These are phyloP conservation scores for Palythoa grandiflora DNA, from an alignment of 92 coral and sea anemone genomes.

Conservation along the genomic window DNA sequence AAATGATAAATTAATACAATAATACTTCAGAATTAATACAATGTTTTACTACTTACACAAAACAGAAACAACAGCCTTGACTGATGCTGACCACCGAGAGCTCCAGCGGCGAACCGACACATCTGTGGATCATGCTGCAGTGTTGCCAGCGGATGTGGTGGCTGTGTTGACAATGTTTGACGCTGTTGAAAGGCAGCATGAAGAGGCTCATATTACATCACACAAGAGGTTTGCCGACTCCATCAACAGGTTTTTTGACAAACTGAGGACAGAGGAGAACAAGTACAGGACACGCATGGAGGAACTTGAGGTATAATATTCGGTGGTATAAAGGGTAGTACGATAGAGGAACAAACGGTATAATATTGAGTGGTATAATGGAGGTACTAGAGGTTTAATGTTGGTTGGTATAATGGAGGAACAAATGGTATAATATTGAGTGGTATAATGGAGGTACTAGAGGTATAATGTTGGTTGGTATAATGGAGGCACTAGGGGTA, in stretches of 20 bases:
- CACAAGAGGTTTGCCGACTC: constrained; percentile 91
- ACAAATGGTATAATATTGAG: no score
- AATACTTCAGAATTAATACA: no score
- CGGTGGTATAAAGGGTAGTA: background rate
- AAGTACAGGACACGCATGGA: constrained; percentile 96
- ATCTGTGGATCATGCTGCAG: constrained; percentile 94
- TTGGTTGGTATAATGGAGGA: no score
- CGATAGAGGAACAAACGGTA: no score
- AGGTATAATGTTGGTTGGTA: no score
- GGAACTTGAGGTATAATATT: constrained; percentile 85
- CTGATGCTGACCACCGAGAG: constrained; percentile 98
- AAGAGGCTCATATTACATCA: constrained; percentile 80
- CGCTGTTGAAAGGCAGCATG: constrained; percentile 77
- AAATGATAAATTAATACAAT: no score
- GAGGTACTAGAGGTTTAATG: no score
- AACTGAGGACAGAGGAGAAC: constrained; percentile 90
- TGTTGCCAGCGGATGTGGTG: constrained; percentile 88
- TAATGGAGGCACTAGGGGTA: no score
- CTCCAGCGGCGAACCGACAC: constrained; percentile 94
- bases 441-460: no score
- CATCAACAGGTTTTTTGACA: constrained; percentile 93
- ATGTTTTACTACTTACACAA: background rate
- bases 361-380: no score
- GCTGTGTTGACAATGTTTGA: constrained; percentile 93
- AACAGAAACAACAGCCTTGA: constrained; percentile 81